Evolutionary conservation across 2,888 invertebrate genomes (phyloP).

Genomic region (Tortricodes alternella): DNA sequence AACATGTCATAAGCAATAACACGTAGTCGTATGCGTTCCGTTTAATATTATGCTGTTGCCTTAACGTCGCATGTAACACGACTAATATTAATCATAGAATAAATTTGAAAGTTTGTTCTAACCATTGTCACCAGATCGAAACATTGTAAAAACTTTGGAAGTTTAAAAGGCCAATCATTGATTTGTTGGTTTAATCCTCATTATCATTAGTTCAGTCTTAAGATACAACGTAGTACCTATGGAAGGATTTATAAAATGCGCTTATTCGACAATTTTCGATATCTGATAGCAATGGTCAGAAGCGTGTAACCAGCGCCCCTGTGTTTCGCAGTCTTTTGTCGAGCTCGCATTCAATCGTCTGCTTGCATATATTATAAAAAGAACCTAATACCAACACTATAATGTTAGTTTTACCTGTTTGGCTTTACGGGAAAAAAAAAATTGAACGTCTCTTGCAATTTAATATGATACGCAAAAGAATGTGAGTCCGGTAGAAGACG

Average conservation of each 20-base stretch:
- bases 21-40: constrained; percentile 21
- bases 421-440: not conserved
- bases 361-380: too few species aligned
- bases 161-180: not conserved
- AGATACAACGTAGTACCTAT: not conserved
- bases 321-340: constrained; percentile 20
- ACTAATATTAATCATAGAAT: constrained; percentile 28
- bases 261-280: not conserved
- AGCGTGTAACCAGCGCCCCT: constrained; percentile 4
- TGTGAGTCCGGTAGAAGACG: constrained; percentile 24
- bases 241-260: not conserved
- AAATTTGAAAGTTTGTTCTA: constrained; percentile 12
- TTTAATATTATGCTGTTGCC: constrained; percentile 28
- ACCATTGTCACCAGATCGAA: constrained; percentile 13
- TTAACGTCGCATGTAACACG: constrained; percentile 27
- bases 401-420: not conserved
- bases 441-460: not conserved
- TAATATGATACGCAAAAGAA: not conserved
- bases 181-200: too few species aligned
- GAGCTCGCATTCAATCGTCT: constrained; percentile 6
- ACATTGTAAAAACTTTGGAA: not conserved
- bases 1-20: constrained; percentile 28
- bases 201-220: too few species aligned
- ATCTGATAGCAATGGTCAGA: constrained; percentile 15
- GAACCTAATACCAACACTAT: too few species aligned